These are phyloP conservation scores for Drosophila sordidula DNA, from an alignment of 2,888 invertebrate genomes.

Conservation along the genomic window DNA sequence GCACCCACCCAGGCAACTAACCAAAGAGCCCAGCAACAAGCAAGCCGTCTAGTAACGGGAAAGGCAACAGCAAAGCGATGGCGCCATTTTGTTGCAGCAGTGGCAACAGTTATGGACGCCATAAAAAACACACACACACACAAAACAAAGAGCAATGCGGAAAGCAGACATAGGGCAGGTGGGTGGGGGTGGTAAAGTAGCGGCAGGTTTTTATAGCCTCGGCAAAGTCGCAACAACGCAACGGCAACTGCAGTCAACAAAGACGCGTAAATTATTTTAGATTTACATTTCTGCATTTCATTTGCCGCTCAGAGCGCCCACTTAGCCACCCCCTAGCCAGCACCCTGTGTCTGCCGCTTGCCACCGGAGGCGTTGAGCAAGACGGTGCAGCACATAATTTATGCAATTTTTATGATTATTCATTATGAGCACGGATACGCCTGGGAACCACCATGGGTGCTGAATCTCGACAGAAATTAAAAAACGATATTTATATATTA, in stretches of 20 bases:
- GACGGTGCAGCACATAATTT: constrained; percentile 77
- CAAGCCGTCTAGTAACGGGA: constrained; percentile 14
- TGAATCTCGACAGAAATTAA: neutral
- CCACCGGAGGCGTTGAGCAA: constrained; percentile 73
- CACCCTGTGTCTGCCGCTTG: constrained; percentile 43
- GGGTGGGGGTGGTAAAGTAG: constrained; percentile 6
- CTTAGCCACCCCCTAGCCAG: constrained; percentile 17
- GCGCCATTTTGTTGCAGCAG: constrained; percentile 75
- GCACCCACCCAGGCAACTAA: constrained; percentile 32
- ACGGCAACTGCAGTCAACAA: constrained; percentile 74
- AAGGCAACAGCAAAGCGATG: constrained; percentile 44
- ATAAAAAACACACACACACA: constrained; percentile 23
- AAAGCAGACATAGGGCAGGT: constrained; percentile 16
- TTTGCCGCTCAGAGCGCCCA: constrained; percentile 59
- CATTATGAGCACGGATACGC: constrained; percentile 68
- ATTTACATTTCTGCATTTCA: constrained; percentile 82
- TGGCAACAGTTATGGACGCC: constrained; percentile 63
- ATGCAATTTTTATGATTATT: constrained; percentile 81
- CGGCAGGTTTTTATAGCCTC: constrained; percentile 53
- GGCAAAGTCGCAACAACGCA: constrained; percentile 42
- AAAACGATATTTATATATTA: constrained; percentile 3
- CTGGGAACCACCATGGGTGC: constrained; percentile 31
- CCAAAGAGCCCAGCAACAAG: constrained; percentile 35
- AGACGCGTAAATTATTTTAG: constrained; percentile 83
- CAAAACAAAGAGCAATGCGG: constrained; percentile 41